Evolutionary conservation across 2,888 invertebrate genomes (phyloP), one percentile per base, ranked within the genome.

Genomic region (Lasius platythorax): DNA sequence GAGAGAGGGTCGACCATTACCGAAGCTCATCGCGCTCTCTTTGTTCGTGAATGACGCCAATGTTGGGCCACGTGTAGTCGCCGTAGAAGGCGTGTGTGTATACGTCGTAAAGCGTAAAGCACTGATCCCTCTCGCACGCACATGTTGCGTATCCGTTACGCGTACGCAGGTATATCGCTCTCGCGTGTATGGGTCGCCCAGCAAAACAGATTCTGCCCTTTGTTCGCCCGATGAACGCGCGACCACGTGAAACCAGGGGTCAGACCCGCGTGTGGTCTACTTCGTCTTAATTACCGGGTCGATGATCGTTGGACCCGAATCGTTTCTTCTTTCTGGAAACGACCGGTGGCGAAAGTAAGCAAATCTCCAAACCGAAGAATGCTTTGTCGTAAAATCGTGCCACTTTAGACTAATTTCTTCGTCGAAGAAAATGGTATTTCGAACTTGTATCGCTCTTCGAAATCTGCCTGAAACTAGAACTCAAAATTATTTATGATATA

Each of bases 221-320:
- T 89, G 89, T 88, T 88, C 88, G 74, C 68, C 68, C 82, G 76
- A 88, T 85, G 85, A 81, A 72, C 76, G 61, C 40, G 79, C 81
- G 68, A 82, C 66, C 82, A 78, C 78, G 83, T 66, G 79, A 84
- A 81, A 37, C 74, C 68, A n/a, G 68, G 67, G 82, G 64, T 84
- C 87, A 67, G 74, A 43, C 81, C 64, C 58, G 61, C 79, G 75
- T 63, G 81, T 87, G 87, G 83, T 85, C 84, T 70, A 85, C 85
- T 87, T 87, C 56, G 68, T 79, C 74, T 87, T 87, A 87, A 87
- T 87, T 83, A 68, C 85, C 61, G 37, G 79, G 79, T 79, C 79
- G 61, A 79, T 61, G 79, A 79, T 79, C 73, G 46, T 61, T 33
- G 28, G 2, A 15, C 33, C 37, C 43, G 15, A 70, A 56, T 43